Conservation (phyloP, 1,140 invertebrate genomes). For the Aphis gossypii region DNA sequence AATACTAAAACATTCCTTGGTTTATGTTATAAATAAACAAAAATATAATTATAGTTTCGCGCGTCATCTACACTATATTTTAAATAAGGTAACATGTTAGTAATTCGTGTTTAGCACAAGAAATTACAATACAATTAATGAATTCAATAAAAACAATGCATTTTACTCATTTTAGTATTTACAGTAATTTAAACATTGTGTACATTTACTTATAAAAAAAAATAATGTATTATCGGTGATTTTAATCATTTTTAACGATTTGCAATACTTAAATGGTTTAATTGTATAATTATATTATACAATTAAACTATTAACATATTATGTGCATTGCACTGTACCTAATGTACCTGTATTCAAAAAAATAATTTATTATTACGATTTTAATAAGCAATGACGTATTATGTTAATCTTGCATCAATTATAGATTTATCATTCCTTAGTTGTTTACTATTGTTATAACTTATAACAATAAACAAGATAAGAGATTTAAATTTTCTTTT, state of each 20-base stretch:
- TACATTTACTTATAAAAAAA: neutral
- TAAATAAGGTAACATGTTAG: slow-evolving; percentile 34
- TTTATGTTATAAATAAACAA: slow-evolving; percentile 57
- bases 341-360: neutral
- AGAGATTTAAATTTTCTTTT: neutral
- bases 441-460: neutral
- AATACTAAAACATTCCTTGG: slow-evolving; percentile 39
- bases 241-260: neutral
- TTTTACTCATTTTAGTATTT: neutral
- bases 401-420: neutral
- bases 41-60: slow-evolving; percentile 57
- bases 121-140: neutral
- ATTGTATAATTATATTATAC: too few relatives aligned
- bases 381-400: neutral
- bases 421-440: neutral
- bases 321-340: neutral
- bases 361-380: neutral
- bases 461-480: neutral
- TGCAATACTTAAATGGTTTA: neutral
- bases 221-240: neutral
- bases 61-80: slow-evolving; percentile 50
- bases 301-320: too few relatives aligned
- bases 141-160: neutral
- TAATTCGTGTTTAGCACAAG: neutral
- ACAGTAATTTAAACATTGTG: neutral